Percentiles rank a stretch among this genome's conserved stretches.
These are phyloP conservation scores for Nezara viridula DNA, from an alignment of 2,888 invertebrate species.

Conservation along the genomic window DNA sequence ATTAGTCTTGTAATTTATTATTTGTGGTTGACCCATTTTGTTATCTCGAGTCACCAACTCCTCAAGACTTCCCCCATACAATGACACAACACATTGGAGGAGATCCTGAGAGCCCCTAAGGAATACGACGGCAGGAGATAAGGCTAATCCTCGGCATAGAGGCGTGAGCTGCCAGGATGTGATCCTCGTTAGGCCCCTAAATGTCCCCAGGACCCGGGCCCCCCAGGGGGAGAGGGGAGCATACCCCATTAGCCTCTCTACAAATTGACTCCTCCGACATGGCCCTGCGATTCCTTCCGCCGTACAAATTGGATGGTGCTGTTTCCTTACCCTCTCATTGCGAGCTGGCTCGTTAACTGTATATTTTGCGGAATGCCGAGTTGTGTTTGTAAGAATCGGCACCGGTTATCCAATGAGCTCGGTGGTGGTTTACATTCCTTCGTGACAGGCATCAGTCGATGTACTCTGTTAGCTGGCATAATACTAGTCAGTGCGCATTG, in stretches of 20 bases:
- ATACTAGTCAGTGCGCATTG: too few species aligned
- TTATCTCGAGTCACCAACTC: background rate
- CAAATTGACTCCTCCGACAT: conserved; percentile 3
- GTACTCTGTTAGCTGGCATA: too few species aligned
- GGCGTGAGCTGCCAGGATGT: conserved; percentile 29
- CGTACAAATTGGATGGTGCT: conserved; percentile 13
- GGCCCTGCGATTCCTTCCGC: conserved; percentile 2
- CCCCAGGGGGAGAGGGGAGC: background rate
- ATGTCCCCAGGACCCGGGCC: background rate
- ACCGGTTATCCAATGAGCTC: background rate
- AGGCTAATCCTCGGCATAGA: background rate
- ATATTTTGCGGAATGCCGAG: background rate
- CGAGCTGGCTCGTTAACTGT: conserved; percentile 11
- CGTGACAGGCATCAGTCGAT: background rate
- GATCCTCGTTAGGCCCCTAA: conserved; percentile 9
- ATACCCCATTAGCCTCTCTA: background rate
- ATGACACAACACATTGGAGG: background rate
- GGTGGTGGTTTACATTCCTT: conserved; percentile 12
- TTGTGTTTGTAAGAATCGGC: background rate
- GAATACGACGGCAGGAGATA: conserved; percentile 2
- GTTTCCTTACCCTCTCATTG: background rate
- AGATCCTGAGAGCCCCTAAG: background rate
- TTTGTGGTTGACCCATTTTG: background rate
- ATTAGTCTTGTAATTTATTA: background rate
- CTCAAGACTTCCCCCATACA: background rate